A percentile compares a stretch with the other conserved stretches of the same genome.
Conservation (phyloP, 1,140 invertebrate genomes). For the Lineus longissimus region DNA sequence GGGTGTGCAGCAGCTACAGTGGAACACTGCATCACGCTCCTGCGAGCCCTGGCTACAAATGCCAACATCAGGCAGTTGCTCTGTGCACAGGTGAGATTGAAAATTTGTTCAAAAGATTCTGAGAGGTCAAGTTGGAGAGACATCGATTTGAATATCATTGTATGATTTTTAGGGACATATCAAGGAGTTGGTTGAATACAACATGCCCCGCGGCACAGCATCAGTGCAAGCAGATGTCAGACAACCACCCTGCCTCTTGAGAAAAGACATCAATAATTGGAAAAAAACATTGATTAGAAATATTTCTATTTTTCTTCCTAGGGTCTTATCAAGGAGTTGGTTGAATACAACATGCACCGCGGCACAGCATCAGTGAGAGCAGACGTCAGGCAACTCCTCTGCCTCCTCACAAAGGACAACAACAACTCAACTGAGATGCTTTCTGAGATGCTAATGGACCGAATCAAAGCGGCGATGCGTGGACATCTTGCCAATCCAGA, state of each 20-base stretch:
- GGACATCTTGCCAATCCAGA: conserved; percentile 61
- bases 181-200: conserved; percentile 84
- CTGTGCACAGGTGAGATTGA: conserved; percentile 60
- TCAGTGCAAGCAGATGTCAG: conserved; percentile 55
- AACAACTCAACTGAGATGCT: conserved; percentile 80
- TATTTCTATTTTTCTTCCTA: too few relatives aligned
- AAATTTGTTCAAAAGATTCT: neutral
- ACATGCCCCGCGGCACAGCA: conserved; percentile 71
- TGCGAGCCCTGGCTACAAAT: conserved; percentile 86
- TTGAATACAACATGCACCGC: conserved; percentile 78
- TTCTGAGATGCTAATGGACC: conserved; percentile 74
- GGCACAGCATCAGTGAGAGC: conserved; percentile 61
- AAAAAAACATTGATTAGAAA: too few relatives aligned
- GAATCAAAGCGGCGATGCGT: conserved; percentile 62
- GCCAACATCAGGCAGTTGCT: conserved; percentile 71
- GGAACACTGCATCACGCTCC: conserved; percentile 87
- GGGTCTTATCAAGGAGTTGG: conserved; percentile 83
- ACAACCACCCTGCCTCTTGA: conserved; percentile 83
- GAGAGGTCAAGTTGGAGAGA: neutral
- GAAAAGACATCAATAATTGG: conserved; percentile 70
- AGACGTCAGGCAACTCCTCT: conserved; percentile 70
- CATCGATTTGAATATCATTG: neutral
- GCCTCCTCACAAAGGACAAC: conserved; percentile 86
- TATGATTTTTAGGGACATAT: conserved; percentile 69
- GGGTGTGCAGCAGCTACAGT: conserved; percentile 66